Conservation (phyloP, 2,888 invertebrate genomes). For the Dasysyrphus tricinctus region DNA sequence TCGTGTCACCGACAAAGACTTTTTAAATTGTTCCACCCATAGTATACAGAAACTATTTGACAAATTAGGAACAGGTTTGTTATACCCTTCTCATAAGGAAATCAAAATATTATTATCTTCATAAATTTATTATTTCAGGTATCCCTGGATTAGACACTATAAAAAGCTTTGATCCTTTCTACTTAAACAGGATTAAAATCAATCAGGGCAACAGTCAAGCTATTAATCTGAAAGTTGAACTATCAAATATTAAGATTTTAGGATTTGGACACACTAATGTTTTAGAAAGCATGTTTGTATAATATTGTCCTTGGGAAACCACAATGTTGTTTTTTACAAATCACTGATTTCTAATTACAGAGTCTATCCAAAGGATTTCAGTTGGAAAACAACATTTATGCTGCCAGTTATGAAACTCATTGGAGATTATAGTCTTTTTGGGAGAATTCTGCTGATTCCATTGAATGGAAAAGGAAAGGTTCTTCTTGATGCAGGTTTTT, state of each 20-base stretch:
- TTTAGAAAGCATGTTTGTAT: conserved; percentile 86
- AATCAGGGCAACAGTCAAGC: conserved; percentile 89
- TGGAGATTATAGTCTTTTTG: conserved; percentile 88
- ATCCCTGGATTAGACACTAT: conserved; percentile 84
- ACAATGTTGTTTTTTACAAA: not conserved
- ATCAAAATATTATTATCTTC: no score
- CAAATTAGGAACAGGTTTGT: conserved; percentile 86
- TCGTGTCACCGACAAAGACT: conserved; percentile 86
- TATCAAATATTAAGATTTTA: conserved; percentile 87
- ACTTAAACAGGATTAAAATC: conserved; percentile 88
- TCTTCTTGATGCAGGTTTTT: conserved; percentile 88
- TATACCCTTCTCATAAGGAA: no score
- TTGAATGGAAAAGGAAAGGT: conserved; percentile 88
- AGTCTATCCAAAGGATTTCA: conserved; percentile 88
- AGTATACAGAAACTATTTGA: conserved; percentile 89
- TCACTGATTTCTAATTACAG: conserved; percentile 81
- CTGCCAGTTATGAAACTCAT: conserved; percentile 88
- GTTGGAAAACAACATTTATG: conserved; percentile 88
- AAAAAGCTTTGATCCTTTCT: conserved; percentile 87
- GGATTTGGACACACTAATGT: conserved; percentile 88
- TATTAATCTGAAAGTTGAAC: conserved; percentile 89
- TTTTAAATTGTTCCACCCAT: conserved; percentile 87
- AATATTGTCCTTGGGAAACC: not conserved
- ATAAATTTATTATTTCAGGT: conserved; percentile 75
- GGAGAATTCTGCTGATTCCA: conserved; percentile 88